Percentiles rank a stretch among this genome's conserved stretches.
phyloP scores from a whole-genome alignment of 2,888 invertebrate genomes.

The Platycheirus albimanus region DNA sequence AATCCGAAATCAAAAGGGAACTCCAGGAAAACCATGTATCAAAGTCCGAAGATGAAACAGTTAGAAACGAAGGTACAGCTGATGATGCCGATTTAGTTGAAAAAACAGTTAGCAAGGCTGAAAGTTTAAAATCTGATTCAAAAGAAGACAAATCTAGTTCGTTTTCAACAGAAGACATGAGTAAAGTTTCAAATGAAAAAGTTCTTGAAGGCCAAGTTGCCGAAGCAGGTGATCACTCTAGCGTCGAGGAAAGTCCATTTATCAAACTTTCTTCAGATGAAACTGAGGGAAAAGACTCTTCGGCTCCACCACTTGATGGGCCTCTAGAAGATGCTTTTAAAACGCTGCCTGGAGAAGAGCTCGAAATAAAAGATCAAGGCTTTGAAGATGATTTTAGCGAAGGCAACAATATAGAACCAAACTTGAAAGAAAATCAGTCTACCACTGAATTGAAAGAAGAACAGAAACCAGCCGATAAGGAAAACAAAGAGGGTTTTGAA shows the following conservation, averaged over 20 bases:
- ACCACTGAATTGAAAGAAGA: neutral
- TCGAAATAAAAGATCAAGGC: neutral
- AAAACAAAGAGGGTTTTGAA: neutral
- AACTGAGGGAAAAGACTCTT: neutral
- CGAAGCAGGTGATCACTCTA: no score
- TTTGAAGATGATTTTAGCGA: slow-evolving; percentile 33
- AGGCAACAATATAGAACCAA: neutral
- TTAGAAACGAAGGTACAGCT: neutral
- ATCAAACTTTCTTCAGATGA: neutral
- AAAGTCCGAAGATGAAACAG: neutral
- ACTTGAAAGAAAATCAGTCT: neutral
- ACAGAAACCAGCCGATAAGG: neutral
- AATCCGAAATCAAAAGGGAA: no score
- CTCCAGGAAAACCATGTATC: no score
- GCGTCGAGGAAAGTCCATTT: no score
- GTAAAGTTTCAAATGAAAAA: neutral
- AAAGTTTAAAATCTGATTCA: no score
- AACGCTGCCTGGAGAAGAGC: neutral
- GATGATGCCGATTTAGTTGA: no score
- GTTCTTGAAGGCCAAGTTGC: neutral
- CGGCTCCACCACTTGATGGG: neutral
- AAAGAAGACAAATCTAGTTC: no score
- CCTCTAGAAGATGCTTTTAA: slow-evolving; percentile 2
- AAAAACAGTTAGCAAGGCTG: no score
- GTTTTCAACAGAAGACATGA: neutral